phyloP scores from a whole-genome alignment of 2,113 vertebrate species.

The Channa argus region DNA sequence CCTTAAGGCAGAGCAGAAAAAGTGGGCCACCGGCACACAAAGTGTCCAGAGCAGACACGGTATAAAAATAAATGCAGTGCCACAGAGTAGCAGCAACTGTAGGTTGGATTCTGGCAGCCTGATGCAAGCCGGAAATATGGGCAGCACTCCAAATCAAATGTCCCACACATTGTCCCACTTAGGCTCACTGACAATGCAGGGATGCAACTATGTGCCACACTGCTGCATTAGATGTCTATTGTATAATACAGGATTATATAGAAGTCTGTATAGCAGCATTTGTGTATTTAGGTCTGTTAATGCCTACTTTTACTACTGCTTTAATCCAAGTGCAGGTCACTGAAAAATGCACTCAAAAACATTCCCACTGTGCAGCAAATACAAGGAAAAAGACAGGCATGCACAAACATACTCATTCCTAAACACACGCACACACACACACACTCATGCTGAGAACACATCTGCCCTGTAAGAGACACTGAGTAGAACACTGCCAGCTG shows the following conservation, averaged over 20 bases:
- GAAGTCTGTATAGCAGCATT: not conserved
- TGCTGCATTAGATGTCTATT: constrained; percentile 26
- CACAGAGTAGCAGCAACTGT: constrained; percentile 52
- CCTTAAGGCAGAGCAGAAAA: constrained; percentile 65
- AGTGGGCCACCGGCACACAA: constrained; percentile 77
- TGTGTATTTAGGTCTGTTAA: constrained; percentile 33
- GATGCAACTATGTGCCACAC: constrained; percentile 34
- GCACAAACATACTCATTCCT: constrained; percentile 31
- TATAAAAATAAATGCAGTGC: constrained; percentile 72
- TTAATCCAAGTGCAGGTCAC: constrained; percentile 18
- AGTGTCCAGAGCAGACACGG: constrained; percentile 67
- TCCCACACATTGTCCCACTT: constrained; percentile 67
- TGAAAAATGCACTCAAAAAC: constrained; percentile 14
- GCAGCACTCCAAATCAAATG: constrained; percentile 54
- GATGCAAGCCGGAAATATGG: constrained; percentile 58
- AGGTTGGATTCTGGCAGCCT: constrained; percentile 53
- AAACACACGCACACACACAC: constrained; percentile 37
- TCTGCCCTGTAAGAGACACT: constrained; percentile 76
- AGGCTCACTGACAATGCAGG: constrained; percentile 32
- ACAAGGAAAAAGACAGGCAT: constrained; percentile 31
- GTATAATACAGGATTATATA: constrained; percentile 10
- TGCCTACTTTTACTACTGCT: not conserved
- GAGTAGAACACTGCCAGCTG: constrained; percentile 75
- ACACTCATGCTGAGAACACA: constrained; percentile 63
- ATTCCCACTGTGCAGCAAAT: constrained; percentile 44